Conservation (phyloP, 1,140 invertebrate genomes). For the Drosophila kikkawai region DNA sequence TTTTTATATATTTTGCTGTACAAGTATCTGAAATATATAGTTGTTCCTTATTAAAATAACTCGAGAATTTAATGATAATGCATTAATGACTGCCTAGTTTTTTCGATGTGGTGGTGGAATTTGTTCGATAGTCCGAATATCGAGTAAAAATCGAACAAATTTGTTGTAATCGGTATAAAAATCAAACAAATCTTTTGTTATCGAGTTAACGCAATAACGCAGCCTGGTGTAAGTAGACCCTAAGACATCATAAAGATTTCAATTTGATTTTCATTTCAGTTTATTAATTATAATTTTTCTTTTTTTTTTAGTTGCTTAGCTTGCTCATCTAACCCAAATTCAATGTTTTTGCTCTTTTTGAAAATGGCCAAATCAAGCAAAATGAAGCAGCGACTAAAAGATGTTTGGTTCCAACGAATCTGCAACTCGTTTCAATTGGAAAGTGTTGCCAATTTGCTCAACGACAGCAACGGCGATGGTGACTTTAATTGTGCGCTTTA, state of each 20-base stretch:
- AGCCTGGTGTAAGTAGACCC: no score
- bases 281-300: no score
- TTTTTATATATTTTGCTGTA: neutral
- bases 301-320: neutral
- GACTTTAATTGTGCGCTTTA: conserved; percentile 80
- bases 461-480: conserved; percentile 41
- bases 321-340: conserved; percentile 54
- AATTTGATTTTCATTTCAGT: neutral
- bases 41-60: neutral
- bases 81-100: no score
- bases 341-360: conserved; percentile 21
- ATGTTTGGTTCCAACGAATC: conserved; percentile 25
- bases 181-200: no score
- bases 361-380: conserved; percentile 20
- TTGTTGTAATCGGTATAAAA: no score
- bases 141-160: no score
- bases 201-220: no score
- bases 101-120: no score
- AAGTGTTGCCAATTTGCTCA: conserved; percentile 80
- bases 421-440: conserved; percentile 73
- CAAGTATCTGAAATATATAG: neutral
- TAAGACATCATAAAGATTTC: neutral
- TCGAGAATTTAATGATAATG: neutral
- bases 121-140: no score
- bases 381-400: conserved; percentile 12